Evolutionary conservation across 1,140 invertebrate genomes (phyloP), one percentile per base, ranked within the genome.

Genomic region (Ptiloglossa arizonensis): DNA sequence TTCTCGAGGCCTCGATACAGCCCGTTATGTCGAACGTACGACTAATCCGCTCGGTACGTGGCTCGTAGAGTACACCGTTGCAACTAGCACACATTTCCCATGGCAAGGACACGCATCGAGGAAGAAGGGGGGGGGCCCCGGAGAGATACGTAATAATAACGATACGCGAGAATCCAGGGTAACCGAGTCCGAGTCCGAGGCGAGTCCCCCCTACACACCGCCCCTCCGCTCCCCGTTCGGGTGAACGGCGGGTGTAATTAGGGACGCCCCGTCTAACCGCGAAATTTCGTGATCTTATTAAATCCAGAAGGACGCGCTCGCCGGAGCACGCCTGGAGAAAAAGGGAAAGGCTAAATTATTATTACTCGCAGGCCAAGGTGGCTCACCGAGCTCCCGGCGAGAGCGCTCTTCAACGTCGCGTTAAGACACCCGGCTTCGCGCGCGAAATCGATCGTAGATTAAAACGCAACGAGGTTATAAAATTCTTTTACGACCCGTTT

Each of bases 201-300:
- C 52, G 52, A 50, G 59, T 68, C 79, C n/a, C n/a, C n/a, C n/a
- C n/a, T n/a, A n/a, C n/a, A n/a, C n/a, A n/a, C n/a, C n/a, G n/a
- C n/a, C n/a, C n/a, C n/a, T n/a, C n/a, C n/a, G n/a, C n/a, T n/a
- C n/a, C n/a, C n/a, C n/a, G n/a, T n/a, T n/a, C n/a, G n/a, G n/a
- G 85, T 87, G 87, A 86, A 85, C 80, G 84, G 85, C 85, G 85
- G 81, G 72, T 73, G 80, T 88, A 90, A 90, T 90, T 90, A 88
- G 87, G 88, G 82, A 88, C 86, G 83, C n/a, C 72, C 82, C 79
- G 86, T 80, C 87, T 89, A 87, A 91, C 90, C 90, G 88, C 90
- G 88, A 91, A 91, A 91, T 90, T 91, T 90, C 90, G 90, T 91
- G 90, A 91, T 91, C 89, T 91, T 90, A 91, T 91, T 91, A 88